Evolutionary conservation across 35 echinoderm and acorn worm species (phyloP).

Genomic region (Ophiothrix spiculata): DNA sequence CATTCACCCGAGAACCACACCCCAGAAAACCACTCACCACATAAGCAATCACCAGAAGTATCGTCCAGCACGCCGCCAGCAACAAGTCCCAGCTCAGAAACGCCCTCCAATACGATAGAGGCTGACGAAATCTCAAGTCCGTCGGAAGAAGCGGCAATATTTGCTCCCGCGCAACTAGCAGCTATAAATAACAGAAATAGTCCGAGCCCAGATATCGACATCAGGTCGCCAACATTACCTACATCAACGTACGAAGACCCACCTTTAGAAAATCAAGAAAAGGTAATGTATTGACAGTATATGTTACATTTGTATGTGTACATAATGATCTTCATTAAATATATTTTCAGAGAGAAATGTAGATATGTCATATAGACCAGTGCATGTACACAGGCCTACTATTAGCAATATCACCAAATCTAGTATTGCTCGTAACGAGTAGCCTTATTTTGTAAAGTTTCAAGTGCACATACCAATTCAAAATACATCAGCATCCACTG

Average conservation of each 20-base stretch:
- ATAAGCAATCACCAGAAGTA: background rate
- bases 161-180: background rate
- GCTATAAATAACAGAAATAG: constrained; percentile 3
- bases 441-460: too few species aligned
- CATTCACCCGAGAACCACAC: too few species aligned
- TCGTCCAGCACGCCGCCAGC: background rate
- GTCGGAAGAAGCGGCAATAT: background rate
- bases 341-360: too few species aligned
- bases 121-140: background rate
- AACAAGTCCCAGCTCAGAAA: background rate
- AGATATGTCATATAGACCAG: too few species aligned
- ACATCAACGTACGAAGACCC: background rate
- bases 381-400: too few species aligned
- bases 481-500: too few species aligned
- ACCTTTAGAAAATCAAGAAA: constrained; percentile 8
- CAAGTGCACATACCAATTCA: too few species aligned
- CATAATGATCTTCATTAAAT: too few species aligned
- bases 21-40: background rate
- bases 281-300: background rate
- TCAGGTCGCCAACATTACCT: background rate
- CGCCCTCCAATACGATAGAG: background rate
- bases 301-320: too few species aligned
- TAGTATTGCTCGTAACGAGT: too few species aligned
- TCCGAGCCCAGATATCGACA: background rate
- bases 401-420: too few species aligned